Percentiles rank a stretch among this genome's conserved stretches.
Evolutionary conservation across 2,113 vertebrate genomes (phyloP).

Genomic region (Rhineura floridana): DNA sequence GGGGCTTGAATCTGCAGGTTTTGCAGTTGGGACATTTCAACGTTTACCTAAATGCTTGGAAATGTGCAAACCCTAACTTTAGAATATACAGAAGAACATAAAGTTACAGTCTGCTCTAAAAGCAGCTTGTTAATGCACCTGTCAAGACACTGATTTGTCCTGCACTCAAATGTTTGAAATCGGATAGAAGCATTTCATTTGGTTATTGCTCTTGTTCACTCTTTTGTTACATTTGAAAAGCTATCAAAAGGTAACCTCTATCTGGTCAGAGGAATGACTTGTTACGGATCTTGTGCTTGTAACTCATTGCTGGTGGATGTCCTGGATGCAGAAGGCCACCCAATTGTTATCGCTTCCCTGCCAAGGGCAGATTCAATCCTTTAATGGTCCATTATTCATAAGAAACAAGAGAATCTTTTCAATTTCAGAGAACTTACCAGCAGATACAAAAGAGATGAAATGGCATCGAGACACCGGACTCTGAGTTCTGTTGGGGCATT

Average conservation of each 20-base stretch:
- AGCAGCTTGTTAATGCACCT: neutral
- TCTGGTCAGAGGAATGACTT: neutral
- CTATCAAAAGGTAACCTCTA: neutral
- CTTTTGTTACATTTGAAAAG: too few species aligned
- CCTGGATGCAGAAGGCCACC: neutral
- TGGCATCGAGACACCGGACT: slow-evolving; percentile 88
- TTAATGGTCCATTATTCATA: neutral
- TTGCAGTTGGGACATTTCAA: too few species aligned
- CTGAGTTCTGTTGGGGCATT: slow-evolving; percentile 85
- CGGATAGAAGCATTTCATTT: neutral
- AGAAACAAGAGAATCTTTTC: neutral
- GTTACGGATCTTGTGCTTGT: neutral
- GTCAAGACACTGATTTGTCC: neutral
- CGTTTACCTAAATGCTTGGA: too few species aligned
- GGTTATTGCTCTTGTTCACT: neutral
- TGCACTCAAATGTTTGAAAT: neutral
- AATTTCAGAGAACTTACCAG: slow-evolving; percentile 75
- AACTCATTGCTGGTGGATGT: neutral
- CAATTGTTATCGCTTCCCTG: neutral
- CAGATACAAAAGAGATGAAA: slow-evolving; percentile 87
- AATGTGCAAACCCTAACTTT: neutral
- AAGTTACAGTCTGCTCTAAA: neutral
- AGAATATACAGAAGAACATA: neutral
- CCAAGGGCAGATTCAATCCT: neutral
- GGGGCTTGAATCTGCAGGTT: neutral